Base-by-base conservation (phyloP, 2,888 invertebrate species). In the Cecidostiba fungosa region DNA sequence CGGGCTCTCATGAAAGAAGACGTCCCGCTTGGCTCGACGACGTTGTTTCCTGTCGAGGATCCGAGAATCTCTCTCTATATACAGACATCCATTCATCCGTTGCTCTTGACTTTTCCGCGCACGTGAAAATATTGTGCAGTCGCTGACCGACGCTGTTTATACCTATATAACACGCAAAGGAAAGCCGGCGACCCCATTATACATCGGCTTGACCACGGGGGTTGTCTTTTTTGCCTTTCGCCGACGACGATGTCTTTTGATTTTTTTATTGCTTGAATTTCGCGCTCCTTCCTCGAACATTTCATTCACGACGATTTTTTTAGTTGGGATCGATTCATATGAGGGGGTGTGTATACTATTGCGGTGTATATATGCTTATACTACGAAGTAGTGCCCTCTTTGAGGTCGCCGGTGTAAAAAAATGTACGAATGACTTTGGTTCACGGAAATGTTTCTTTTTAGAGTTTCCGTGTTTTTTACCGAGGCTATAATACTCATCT, bases 81-180 rank as follows among this genome's bases (percentile, higher is more conserved):
- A 69, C 23, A 16, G 19, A 23, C n/a, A 19, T n/a, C 82, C 66
- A 85, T 85, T 85, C 85, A 82, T 54, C 26, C n/a, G 23, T 39
- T n/a, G 36, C 82, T 82, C 82, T 85, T 82, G 80, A 85, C 82
- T 85, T 50, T 79, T 26, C 23, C 36, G 26, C 72, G 23, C 3
- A 43, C 50, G n/a, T 66, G 66, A 82, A 76, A 69, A 82, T 82
- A 82, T 82, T 82, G 69, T 82, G 47, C 77, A 50, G 26, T 43
- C 81, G 54, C 29, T 76, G 73, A 85, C 84, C 84, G 29, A 84
- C 19, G 50, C 59, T 82, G 74, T 85, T 82, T 82, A 82, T n/a
- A n/a, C n/a, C n/a, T n/a, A n/a, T 73, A 16, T 12, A 23, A 66
- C 29, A 59, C 47, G 82, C 69, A 78, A 73, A 84, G 76, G 66